Conservation (phyloP, 2,888 invertebrate species). For the Platynereis dumerilii region DNA sequence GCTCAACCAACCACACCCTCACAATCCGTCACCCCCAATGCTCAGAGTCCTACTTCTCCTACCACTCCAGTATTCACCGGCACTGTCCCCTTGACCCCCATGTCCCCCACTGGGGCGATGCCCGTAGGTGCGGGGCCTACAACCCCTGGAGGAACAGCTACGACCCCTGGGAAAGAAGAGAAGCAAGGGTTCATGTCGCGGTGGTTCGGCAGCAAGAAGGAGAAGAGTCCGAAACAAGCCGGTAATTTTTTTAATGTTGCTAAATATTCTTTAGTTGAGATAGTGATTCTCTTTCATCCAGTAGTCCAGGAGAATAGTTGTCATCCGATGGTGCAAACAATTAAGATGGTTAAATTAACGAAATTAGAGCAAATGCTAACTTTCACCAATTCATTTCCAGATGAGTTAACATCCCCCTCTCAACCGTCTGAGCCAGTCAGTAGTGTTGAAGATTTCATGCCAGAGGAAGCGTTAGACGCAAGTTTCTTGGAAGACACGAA, state of each 20-base stretch:
- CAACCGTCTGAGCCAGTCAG: slow-evolving; percentile 42
- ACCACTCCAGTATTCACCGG: slow-evolving; percentile 29
- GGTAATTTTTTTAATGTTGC: neutral
- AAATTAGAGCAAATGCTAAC: no score
- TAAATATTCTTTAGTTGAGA: no score
- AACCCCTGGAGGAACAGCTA: slow-evolving; percentile 34
- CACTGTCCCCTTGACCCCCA: slow-evolving; percentile 34
- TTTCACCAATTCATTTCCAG: no score
- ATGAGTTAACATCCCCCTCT: neutral
- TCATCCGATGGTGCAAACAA: no score
- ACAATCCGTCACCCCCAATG: neutral
- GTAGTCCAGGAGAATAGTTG: no score
- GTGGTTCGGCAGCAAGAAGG: slow-evolving; percentile 46
- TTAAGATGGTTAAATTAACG: no score
- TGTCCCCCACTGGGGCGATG: slow-evolving; percentile 23
- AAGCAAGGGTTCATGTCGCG: slow-evolving; percentile 57
- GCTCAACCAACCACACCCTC: no score
- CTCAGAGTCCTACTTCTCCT: slow-evolving; percentile 11
- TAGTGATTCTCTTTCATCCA: no score
- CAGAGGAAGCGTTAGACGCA: slow-evolving; percentile 70
- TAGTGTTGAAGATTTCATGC: slow-evolving; percentile 76
- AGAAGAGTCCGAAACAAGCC: slow-evolving; percentile 9
- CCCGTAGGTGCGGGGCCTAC: slow-evolving; percentile 29
- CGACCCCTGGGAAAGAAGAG: slow-evolving; percentile 41
- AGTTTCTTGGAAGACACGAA: slow-evolving; percentile 56